A percentile compares a stretch with the other conserved stretches of the same genome.
phyloP scores from a whole-genome alignment of 2,797 vertebrate genomes.

The Linurgus olivaceus region DNA sequence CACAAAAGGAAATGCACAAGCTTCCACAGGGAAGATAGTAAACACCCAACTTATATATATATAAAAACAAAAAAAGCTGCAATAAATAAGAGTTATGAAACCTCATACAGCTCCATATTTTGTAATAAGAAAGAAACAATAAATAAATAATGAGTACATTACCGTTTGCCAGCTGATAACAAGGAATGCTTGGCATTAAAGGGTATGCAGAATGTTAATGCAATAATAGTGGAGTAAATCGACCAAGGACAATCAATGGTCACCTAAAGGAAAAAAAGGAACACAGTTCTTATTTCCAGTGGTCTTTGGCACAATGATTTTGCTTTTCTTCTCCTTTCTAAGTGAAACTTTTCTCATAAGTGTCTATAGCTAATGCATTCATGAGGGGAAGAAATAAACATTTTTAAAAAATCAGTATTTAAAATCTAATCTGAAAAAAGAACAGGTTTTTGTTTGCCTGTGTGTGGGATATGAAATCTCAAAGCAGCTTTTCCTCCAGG shows the following conservation, averaged over 20 bases:
- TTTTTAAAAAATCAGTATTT: background rate
- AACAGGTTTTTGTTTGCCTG: background rate
- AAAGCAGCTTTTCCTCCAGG: background rate
- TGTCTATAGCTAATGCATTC: background rate
- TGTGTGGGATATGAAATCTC: background rate
- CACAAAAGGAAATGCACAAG: background rate
- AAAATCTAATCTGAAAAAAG: background rate
- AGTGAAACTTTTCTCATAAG: background rate
- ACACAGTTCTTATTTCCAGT: background rate
- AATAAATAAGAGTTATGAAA: background rate
- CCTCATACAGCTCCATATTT: background rate
- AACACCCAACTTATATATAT: background rate
- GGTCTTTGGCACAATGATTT: background rate
- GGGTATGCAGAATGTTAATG: conserved; percentile 93
- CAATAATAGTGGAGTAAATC: conserved; percentile 94
- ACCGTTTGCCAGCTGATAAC: conserved; percentile 92
- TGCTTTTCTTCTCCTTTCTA: background rate
- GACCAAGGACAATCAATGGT: conserved; percentile 98
- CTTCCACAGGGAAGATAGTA: background rate
- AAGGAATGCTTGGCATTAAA: conserved; percentile 92
- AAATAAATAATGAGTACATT: conserved; percentile 13
- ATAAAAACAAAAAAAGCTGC: background rate
- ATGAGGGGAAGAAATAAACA: background rate
- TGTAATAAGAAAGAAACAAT: background rate
- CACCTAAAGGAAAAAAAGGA: conserved; percentile 77